Evolutionary conservation across 92 coral and sea anemone genomes (phyloP).

Genomic region (Epizoanthus illoricatus): DNA sequence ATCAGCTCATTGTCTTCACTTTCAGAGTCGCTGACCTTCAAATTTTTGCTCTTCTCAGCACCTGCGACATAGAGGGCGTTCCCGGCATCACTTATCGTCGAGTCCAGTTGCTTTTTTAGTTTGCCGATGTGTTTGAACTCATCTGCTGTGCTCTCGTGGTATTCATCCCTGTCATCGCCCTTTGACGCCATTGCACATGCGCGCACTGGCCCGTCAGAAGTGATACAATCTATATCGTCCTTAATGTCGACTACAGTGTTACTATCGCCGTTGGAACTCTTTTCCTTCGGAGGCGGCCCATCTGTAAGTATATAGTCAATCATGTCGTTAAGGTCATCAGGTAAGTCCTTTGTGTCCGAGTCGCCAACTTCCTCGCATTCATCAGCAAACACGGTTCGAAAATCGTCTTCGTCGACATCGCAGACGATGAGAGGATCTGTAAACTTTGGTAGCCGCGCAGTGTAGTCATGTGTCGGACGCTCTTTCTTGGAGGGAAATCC

Average conservation of each 20-base stretch:
- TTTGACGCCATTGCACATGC: not conserved
- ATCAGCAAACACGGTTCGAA: slow-evolving; percentile 1
- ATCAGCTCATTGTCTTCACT: not conserved
- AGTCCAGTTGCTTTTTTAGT: not conserved
- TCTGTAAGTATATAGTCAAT: slow-evolving; percentile 23
- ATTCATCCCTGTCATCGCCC: not conserved
- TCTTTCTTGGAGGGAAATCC: not conserved
- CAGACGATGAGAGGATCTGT: slow-evolving; percentile 23
- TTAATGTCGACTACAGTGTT: not conserved
- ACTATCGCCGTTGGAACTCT: too few species aligned
- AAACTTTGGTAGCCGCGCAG: slow-evolving; percentile 2
- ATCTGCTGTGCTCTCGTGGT: not conserved
- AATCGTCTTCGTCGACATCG: slow-evolving; percentile 5
- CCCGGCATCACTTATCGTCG: too few species aligned
- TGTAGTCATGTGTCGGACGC: slow-evolving; percentile 20
- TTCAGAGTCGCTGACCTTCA: slow-evolving; percentile 8
- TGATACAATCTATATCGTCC: not conserved
- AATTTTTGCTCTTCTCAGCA: not conserved
- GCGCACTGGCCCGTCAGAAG: not conserved
- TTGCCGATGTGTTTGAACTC: not conserved
- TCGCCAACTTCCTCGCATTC: not conserved
- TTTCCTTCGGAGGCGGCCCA: not conserved
- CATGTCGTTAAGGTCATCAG: not conserved
- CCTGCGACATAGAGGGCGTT: not conserved
- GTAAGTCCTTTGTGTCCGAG: not conserved